phyloP scores from a whole-genome alignment of 2,113 vertebrate species.

The Etheostoma cragini region DNA sequence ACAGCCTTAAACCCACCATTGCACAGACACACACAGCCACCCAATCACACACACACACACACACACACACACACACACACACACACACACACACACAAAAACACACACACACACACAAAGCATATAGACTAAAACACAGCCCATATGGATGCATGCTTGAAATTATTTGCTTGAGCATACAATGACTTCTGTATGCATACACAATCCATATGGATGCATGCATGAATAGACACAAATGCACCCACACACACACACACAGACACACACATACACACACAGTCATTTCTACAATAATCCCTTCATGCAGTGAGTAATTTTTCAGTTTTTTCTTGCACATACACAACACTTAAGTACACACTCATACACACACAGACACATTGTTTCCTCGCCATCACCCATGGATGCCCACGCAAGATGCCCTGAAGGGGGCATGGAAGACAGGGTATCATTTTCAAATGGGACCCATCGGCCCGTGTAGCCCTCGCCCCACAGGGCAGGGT shows the following conservation, averaged over 20 bases:
- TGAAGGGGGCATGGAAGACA: conserved; percentile 64
- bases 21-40: conserved; percentile 27
- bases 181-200: conserved; percentile 35
- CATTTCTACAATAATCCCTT: conserved; percentile 42
- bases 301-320: conserved; percentile 40
- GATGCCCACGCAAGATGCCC: conserved; percentile 60
- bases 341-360: conserved; percentile 1
- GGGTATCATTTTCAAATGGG: conserved; percentile 73
- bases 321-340: conserved; percentile 21
- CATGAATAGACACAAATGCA: conserved; percentile 19
- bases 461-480: conserved; percentile 60
- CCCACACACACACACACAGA: neutral
- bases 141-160: conserved; percentile 54
- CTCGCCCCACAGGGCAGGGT: conserved; percentile 44
- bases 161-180: conserved; percentile 25
- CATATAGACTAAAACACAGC: conserved; percentile 23
- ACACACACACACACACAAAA: conserved; percentile 18
- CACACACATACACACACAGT: conserved; percentile 14
- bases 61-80: conserved; percentile 7
- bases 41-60: conserved; percentile 20
- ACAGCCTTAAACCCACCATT: conserved; percentile 63
- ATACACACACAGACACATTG: conserved; percentile 15
- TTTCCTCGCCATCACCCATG: conserved; percentile 66
- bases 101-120: conserved; percentile 32
- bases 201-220: conserved; percentile 39